Evolutionary conservation across 2,888 invertebrate species (phyloP), one percentile per base, ranked within the genome.

Genomic region (Amphipoea lucens): DNA sequence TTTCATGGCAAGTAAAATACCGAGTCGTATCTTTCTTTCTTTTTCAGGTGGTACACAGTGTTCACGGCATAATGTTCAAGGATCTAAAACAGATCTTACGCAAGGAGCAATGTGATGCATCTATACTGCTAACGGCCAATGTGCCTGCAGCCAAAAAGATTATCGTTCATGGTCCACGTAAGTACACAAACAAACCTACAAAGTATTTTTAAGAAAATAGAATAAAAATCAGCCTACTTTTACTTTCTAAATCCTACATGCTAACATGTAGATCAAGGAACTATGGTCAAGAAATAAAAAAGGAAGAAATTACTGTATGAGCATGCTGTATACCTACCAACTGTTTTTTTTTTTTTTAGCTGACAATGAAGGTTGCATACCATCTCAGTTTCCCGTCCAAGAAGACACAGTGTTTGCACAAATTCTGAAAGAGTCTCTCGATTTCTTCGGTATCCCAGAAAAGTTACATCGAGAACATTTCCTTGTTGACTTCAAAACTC

Each of bases 121-220:
- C 99, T 0, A 98, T 99, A 91, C 97, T 99, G 85, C 97, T 99
- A 2, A 99, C 99, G 0, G 99, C 99, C 7, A 99, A 99, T 95
- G 99, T 99, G 29, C 99, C 99, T 0, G 99, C 99, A 1, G 99
- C 99, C 0, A 99, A 99, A 96, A 99, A 99, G 96, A 99, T 99
- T 86, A 98, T 99, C 79, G 99, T 99, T 2, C 99, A 99, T 94
- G 99, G 99, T 94, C 98, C 97, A 93, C 95, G 94, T 95, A 90
- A 93, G 92, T 86, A 62, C 5, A 17, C 9, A 17, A 63, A 63
- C 9, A 45, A 17, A 63, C 23, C n/a, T 20, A 45, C 11, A 23
- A n/a, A 6, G 40, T 11, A 1, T 14, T 6, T 12, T 48, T 1
- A 20, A 20, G 20, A 57, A 57, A 57, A 57, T 4, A 23, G 0